phyloP scores from a whole-genome alignment of 2,888 invertebrate species.

The Lasioglossum zephyrum region DNA sequence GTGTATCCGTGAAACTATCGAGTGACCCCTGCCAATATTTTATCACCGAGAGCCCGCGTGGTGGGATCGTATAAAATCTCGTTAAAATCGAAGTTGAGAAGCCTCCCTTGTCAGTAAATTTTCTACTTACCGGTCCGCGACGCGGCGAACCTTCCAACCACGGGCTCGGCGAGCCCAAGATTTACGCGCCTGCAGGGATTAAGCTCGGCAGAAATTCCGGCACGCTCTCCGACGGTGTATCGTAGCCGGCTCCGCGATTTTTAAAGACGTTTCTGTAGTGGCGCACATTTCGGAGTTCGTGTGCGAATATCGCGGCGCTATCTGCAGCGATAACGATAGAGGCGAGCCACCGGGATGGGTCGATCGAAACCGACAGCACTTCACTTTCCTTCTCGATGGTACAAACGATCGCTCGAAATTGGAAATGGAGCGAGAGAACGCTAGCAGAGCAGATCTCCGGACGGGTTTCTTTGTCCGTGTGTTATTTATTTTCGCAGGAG shows the following conservation, averaged over 20 bases:
- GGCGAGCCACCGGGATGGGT: background rate
- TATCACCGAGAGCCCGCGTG: background rate
- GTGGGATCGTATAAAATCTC: background rate
- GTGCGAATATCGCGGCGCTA: background rate
- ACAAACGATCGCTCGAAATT: background rate
- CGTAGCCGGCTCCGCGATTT: background rate
- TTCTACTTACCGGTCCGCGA: background rate
- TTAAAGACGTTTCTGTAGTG: background rate
- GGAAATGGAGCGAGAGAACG: background rate
- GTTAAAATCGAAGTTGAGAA: background rate
- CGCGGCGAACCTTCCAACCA: no score
- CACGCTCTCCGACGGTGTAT: background rate
- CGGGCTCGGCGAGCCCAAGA: background rate
- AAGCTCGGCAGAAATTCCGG: background rate
- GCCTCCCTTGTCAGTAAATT: background rate
- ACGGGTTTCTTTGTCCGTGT: background rate
- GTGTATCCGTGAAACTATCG: background rate
- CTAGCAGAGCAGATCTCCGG: background rate
- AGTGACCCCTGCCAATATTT: background rate
- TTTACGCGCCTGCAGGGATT: slow-evolving; percentile 1
- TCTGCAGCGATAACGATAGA: background rate
- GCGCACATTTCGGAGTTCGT: background rate
- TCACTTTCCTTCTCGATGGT: background rate
- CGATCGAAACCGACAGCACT: background rate
- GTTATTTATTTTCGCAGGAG: background rate